Evolutionary conservation across 2,888 invertebrate genomes (phyloP).

Genomic region (Apocheima hispidaria): DNA sequence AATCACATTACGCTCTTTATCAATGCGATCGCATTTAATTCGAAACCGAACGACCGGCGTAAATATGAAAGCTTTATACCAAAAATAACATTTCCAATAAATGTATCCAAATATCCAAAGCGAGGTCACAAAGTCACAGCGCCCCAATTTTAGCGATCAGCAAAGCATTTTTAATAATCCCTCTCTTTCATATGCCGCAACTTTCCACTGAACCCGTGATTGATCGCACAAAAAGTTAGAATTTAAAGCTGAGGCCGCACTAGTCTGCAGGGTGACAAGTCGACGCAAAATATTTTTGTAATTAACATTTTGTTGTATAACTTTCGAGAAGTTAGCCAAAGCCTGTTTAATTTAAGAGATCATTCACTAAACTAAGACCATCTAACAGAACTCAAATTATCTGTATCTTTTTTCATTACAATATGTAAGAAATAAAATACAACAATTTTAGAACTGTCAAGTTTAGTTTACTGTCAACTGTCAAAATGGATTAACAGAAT

Average conservation of each 20-base stretch:
- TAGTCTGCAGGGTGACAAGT: neutral
- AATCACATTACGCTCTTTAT: neutral
- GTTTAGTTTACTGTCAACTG: no score
- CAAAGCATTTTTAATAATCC: conserved; percentile 43
- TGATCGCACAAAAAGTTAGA: conserved; percentile 46
- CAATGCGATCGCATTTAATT: neutral
- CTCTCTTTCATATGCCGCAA: conserved; percentile 36
- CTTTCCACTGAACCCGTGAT: conserved; percentile 41
- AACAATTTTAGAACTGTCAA: no score
- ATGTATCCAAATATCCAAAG: conserved; percentile 29
- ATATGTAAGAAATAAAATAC: no score
- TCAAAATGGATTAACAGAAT: no score
- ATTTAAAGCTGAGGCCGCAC: conserved; percentile 26
- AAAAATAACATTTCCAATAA: conserved; percentile 23
- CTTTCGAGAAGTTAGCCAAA: no score
- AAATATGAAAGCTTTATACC: conserved; percentile 9
- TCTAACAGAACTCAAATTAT: no score
- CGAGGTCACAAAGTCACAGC: conserved; percentile 30
- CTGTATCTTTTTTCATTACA: no score
- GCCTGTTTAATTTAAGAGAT: no score
- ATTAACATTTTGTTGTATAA: no score
- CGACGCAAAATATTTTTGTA: neutral
- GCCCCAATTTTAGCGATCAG: conserved; percentile 39
- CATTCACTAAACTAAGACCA: no score
- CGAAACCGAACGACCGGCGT: neutral